Evolutionary conservation across 2,888 invertebrate species (phyloP).

Genomic region (Elgonia sp.): DNA sequence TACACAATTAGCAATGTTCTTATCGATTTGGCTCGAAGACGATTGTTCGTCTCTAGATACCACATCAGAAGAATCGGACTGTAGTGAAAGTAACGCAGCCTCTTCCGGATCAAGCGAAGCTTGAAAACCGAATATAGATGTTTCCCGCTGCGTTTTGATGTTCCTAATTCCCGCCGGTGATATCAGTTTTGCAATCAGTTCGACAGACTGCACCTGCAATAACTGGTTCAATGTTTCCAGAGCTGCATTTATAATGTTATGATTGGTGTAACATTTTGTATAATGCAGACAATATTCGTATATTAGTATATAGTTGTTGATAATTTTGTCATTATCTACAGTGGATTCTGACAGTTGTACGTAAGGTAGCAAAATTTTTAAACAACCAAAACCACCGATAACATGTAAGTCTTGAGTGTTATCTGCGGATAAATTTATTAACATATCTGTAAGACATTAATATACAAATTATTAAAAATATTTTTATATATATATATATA

Average conservation of each 20-base stretch:
- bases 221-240: slow-evolving; percentile 91
- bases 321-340: slow-evolving; percentile 77
- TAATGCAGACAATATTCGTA: slow-evolving; percentile 93
- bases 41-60: slow-evolving; percentile 41
- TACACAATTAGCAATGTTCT: not conserved
- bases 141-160: slow-evolving; percentile 80
- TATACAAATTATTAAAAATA: too few relatives aligned
- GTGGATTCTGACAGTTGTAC: slow-evolving; percentile 81
- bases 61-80: slow-evolving; percentile 59
- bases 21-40: slow-evolving; percentile 29
- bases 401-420: slow-evolving; percentile 86
- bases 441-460: slow-evolving; percentile 70
- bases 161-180: slow-evolving; percentile 86
- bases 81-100: slow-evolving; percentile 31
- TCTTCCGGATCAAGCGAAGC: slow-evolving; percentile 30
- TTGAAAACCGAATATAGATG: slow-evolving; percentile 46
- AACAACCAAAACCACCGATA: slow-evolving; percentile 90
- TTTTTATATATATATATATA: too few relatives aligned
- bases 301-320: slow-evolving; percentile 88
- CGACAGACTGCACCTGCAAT: slow-evolving; percentile 87
- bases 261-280: slow-evolving; percentile 90
- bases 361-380: slow-evolving; percentile 90
- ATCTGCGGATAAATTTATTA: slow-evolving; percentile 75
- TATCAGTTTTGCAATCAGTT: slow-evolving; percentile 86
- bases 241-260: slow-evolving; percentile 95